Percentiles rank a stretch among this genome's conserved stretches.
These are phyloP conservation scores for Prostheceraeus crozeri DNA, from an alignment of 2,888 invertebrate species.

Conservation along the genomic window DNA sequence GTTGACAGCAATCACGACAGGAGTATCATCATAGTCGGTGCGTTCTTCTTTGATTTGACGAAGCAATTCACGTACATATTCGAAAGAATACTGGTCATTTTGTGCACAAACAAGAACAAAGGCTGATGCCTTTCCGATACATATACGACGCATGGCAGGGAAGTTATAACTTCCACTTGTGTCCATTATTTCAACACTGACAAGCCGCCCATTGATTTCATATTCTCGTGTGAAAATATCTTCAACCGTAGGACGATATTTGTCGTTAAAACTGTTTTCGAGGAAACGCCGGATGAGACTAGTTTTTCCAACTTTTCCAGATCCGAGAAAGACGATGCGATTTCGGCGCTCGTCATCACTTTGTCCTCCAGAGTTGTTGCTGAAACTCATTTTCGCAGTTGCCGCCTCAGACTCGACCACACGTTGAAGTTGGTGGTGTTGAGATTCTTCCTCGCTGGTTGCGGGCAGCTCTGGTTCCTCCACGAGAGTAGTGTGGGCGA, in stretches of 20 bases:
- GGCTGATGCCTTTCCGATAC: constrained; percentile 31
- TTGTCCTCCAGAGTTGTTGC: no score
- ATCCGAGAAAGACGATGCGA: constrained; percentile 34
- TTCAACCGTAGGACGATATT: constrained; percentile 35
- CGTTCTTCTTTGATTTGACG: constrained; percentile 24
- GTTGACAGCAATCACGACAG: constrained; percentile 31
- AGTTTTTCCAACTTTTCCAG: constrained; percentile 36
- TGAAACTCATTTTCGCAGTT: no score
- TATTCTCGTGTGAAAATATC: constrained; percentile 25
- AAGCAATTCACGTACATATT: constrained; percentile 1
- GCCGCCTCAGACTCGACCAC: no score
- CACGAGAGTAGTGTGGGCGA: no score
- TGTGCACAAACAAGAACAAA: constrained; percentile 35
- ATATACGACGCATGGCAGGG: constrained; percentile 36
- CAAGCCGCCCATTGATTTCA: constrained; percentile 9
- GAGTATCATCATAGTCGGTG: background rate
- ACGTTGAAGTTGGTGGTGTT: no score
- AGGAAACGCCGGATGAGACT: constrained; percentile 34
- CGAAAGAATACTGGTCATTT: constrained; percentile 31
- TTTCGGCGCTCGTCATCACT: constrained; percentile 7
- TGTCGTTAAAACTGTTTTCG: constrained; percentile 30
- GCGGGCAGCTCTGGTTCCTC: no score
- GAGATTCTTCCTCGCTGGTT: no score
- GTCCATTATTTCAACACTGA: constrained; percentile 33
- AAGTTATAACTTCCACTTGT: constrained; percentile 36